phyloP scores from a whole-genome alignment of 2,888 invertebrate species.

The Amorpha juglandis region DNA sequence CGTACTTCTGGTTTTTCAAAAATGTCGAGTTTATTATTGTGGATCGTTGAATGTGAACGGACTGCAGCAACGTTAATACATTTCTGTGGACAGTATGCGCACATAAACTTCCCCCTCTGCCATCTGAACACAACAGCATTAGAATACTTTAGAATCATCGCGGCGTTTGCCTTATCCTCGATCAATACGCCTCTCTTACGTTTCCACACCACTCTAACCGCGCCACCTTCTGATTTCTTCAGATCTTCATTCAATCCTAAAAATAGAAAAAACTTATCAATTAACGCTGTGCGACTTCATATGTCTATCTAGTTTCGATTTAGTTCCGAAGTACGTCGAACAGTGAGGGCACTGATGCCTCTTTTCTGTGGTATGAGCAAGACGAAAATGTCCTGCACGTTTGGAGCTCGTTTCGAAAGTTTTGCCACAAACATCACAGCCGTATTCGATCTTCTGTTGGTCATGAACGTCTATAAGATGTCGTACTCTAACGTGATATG shows the following conservation, averaged over 20 bases:
- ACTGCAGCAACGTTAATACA: slow-evolving; percentile 51
- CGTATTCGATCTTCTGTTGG: slow-evolving; percentile 57
- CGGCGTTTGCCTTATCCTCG: slow-evolving; percentile 63
- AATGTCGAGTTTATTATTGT: slow-evolving; percentile 54
- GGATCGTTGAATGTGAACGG: slow-evolving; percentile 52
- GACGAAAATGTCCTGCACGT: slow-evolving; percentile 60
- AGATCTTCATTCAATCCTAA: slow-evolving; percentile 53
- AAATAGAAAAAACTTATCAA: slow-evolving; percentile 35
- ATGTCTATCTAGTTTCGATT: slow-evolving; percentile 61
- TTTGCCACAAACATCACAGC: slow-evolving; percentile 61
- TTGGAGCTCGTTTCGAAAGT: slow-evolving; percentile 65
- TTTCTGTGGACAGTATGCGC: slow-evolving; percentile 59
- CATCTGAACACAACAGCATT: slow-evolving; percentile 67
- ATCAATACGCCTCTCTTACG: slow-evolving; percentile 49
- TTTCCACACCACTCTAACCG: slow-evolving; percentile 54
- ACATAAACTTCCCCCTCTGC: slow-evolving; percentile 65
- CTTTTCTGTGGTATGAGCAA: slow-evolving; percentile 55
- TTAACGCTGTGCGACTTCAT: slow-evolving; percentile 49
- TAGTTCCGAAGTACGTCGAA: slow-evolving; percentile 53
- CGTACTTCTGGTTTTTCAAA: slow-evolving; percentile 52
- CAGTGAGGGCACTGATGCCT: slow-evolving; percentile 59
- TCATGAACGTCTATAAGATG: slow-evolving; percentile 68
- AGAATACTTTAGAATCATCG: slow-evolving; percentile 60
- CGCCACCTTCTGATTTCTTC: slow-evolving; percentile 26
- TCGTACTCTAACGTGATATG: slow-evolving; percentile 65